Conservation (phyloP, 2,113 vertebrate genomes). For the Macaca nemestrina region DNA sequence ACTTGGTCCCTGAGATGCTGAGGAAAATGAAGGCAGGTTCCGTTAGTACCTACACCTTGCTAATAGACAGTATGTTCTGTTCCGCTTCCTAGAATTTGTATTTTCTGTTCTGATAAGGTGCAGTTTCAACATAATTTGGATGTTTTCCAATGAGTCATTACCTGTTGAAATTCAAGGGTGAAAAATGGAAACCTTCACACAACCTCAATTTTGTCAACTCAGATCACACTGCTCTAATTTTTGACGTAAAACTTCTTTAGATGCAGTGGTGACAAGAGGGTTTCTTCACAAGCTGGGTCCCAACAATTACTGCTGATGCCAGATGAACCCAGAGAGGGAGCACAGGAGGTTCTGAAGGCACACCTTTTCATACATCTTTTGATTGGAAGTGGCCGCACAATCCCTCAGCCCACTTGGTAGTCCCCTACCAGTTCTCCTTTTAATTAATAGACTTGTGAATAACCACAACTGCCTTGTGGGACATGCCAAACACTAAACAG, state of each 20-base stretch:
- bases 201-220: not conserved
- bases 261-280: conserved; percentile 65
- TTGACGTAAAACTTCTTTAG: conserved; percentile 60
- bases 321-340: conserved; percentile 54
- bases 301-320: conserved; percentile 55
- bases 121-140: conserved; percentile 39
- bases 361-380: conserved; percentile 65
- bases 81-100: not conserved
- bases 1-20: not conserved
- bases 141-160: conserved; percentile 55
- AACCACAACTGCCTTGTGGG: conserved; percentile 84
- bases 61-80: not conserved
- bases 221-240: conserved; percentile 8
- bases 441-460: conserved; percentile 88
- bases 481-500: conserved; percentile 83
- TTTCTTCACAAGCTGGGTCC: conserved; percentile 69
- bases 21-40: not conserved
- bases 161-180: conserved; percentile 37
- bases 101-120: conserved; percentile 58
- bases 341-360: fast-evolving
- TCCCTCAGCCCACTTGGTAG: conserved; percentile 77
- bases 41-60: fast-evolving
- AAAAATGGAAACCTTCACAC: conserved; percentile 65
- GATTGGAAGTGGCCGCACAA: conserved; percentile 79
- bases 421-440: conserved; percentile 82